Evolutionary conservation across 2,888 invertebrate species (phyloP), one percentile per base, ranked within the genome.

Genomic region (Rutpela maculata): DNA sequence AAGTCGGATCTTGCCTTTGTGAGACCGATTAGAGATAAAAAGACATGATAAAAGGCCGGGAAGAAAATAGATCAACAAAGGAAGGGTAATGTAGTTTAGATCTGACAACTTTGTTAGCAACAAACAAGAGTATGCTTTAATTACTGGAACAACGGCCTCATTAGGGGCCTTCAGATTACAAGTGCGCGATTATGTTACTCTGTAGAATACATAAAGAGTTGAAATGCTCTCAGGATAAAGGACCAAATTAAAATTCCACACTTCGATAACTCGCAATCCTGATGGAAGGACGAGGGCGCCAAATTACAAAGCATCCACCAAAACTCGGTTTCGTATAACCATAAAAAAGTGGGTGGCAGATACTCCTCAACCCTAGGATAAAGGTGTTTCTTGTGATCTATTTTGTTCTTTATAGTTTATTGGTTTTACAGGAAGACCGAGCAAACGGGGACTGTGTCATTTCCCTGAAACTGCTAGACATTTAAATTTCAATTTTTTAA

Each of bases 71-170:
- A 81, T 77, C 82, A 82, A 83, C 82, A 81, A 84, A 82, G 83
- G 82, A 81, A 80, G 80, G 81, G 80, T 80, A 83, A 85, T 83
- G 85, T 80, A 86, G 85, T 85, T 83, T 82, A 85, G 85, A 86
- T 86, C 85, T 84, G 85, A 86, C 86, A 86, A 86, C 85, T 84
- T 85, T 86, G 86, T 86, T 85, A 83, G 82, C 74, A 84, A 83
- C 83, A 84, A 82, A 85, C 83, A 83, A 83, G 82, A 82, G 84
- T 82, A 78, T 81, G 84, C 83, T 85, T 86, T 86, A 87, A 87
- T 87, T 87, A 87, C 84, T 83, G 82, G 85, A 86, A 87, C 87
- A 86, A 85, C 85, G 83, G 85, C 83, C 85, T 86, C 87, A 87
- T 86, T 86, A 86, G 82, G 80, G 82, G 84, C 83, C 84, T 85